These are phyloP conservation scores for Gymnopithys bicolor DNA, from an alignment of 2,797 vertebrate genomes.

Conservation along the genomic window DNA sequence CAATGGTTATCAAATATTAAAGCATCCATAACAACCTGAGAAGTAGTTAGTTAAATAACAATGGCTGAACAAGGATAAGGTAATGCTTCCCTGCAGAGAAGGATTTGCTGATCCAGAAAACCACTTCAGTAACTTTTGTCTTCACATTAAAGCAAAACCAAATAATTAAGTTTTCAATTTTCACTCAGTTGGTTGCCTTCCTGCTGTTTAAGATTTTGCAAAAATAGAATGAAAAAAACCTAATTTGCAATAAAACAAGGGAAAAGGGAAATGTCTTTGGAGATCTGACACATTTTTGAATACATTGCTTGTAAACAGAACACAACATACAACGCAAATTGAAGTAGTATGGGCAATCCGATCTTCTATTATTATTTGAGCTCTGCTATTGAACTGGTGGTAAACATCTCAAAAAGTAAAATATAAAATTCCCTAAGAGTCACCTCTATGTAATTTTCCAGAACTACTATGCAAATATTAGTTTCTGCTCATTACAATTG, in stretches of 20 bases:
- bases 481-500: neutral
- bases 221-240: neutral
- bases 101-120: slow-evolving; percentile 1
- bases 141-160: neutral
- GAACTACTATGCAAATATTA: slow-evolving; percentile 44
- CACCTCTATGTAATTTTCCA: slow-evolving; percentile 23
- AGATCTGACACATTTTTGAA: neutral
- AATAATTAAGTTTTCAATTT: slow-evolving; percentile 23
- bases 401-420: slow-evolving; percentile 28
- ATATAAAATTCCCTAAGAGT: neutral
- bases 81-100: neutral
- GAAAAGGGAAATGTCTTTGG: neutral
- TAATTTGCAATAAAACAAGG: neutral
- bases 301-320: neutral
- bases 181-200: neutral
- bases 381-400: neutral
- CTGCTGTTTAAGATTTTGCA: neutral
- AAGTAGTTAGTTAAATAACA: neutral
- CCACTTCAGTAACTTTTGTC: neutral
- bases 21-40: neutral
- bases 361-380: neutral
- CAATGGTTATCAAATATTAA: neutral
- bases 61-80: neutral
- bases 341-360: neutral
- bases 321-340: neutral